A percentile compares a stretch with the other conserved stretches of the same genome.
Conservation (phyloP, 2,888 invertebrate species). For the Latrodectus hesperus region DNA sequence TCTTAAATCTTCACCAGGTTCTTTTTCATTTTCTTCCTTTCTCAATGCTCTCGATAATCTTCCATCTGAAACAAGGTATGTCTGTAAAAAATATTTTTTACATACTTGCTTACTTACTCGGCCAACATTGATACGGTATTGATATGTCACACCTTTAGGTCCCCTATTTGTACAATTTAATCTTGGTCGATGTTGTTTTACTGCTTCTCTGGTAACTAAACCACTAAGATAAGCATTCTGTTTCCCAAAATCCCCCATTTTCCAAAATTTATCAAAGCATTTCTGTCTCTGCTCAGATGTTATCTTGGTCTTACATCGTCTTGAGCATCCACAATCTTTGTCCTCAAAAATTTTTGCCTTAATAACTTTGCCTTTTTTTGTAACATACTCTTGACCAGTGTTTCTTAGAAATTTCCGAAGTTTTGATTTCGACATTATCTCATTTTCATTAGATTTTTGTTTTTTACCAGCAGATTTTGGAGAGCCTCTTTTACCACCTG, state of each 20-base stretch:
- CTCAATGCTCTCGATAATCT: conserved; percentile 55
- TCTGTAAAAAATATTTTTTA: conserved; percentile 63
- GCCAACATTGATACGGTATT: conserved; percentile 58
- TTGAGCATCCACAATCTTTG: conserved; percentile 65
- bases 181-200: conserved; percentile 59
- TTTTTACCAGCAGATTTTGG: conserved; percentile 49
- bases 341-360: conserved; percentile 61
- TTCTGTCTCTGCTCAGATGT: conserved; percentile 51
- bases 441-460: conserved; percentile 43
- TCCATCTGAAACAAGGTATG: conserved; percentile 60
- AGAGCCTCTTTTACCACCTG: conserved; percentile 62
- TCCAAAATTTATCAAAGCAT: conserved; percentile 66
- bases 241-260: conserved; percentile 63
- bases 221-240: conserved; percentile 67
- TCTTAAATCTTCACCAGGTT: conserved; percentile 63
- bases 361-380: conserved; percentile 59
- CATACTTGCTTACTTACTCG: conserved; percentile 59
- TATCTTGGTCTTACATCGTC: conserved; percentile 43
- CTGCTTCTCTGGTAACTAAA: conserved; percentile 59
- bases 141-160: conserved; percentile 60
- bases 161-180: conserved; percentile 58
- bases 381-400: conserved; percentile 60
- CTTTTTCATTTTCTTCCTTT: conserved; percentile 63
- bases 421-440: conserved; percentile 63
- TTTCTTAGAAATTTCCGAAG: conserved; percentile 48